Evolutionary conservation across 2,113 vertebrate species (phyloP), one percentile per base, ranked within the genome.

Genomic region (Chloroceryle aenea): DNA sequence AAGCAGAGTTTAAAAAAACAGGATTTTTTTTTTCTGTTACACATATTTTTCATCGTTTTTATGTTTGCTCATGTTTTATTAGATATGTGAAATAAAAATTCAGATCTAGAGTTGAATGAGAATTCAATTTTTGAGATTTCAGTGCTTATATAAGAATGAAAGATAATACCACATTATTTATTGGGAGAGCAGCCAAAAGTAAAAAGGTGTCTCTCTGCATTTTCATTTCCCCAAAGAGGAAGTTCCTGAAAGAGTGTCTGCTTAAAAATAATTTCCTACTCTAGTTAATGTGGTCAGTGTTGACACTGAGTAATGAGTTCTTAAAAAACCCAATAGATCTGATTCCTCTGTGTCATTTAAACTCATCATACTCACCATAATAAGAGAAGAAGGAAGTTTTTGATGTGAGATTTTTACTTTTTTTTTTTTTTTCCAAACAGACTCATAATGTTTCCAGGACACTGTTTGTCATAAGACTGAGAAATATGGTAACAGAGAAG

Each of bases 131-230:
- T 85, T 10, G 5, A 38, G 68, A 93, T 58, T 67, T 72, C 4
- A 36, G 6, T 75, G 64, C 26, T 59, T 32, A 45, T n/a, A 36
- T 32, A 50, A 38, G 34, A 59, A 21, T 52, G 17, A 72, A 63
- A 93, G 8, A 47, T 20, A 52, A 10, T 52, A 50, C 5, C 21
- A 9, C 80, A 77, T 53, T 1, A n/a, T 45, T 56, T 55, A 12
- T 9, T 62, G 22, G 21, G 23, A 68, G 7, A 68, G 13, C 16
- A 80, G 36, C 9, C 17, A 42, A 55, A 94, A 50, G 3, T 48
- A 53, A 77, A 67, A 81, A 19, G 0, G 0, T 45, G 2, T 50
- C 10, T 74, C 5, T 73, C 26, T 81, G 21, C 0, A 1, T 78
- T 91, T 91, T 53, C 7, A 18, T 83, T 85, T 76, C 12, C 62